Evolutionary conservation across 2,113 vertebrate genomes (phyloP).

Genomic region (Ammodytes marinus): DNA sequence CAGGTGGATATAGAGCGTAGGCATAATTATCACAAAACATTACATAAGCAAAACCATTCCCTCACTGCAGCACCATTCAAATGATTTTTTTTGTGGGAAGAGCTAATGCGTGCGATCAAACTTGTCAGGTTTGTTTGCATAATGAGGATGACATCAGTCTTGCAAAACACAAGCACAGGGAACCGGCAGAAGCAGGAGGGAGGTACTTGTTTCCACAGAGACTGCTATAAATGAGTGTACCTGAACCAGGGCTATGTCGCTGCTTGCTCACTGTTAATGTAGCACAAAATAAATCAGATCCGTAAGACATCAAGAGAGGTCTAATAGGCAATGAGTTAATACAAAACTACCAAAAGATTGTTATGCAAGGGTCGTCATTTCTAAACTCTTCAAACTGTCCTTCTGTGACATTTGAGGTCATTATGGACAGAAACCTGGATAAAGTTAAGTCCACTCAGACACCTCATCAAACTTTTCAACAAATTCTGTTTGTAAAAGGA

Average conservation of each 20-base stretch:
- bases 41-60: constrained; percentile 50
- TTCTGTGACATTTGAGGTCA: not conserved
- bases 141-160: constrained; percentile 69
- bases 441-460: constrained; percentile 1
- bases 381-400: not conserved
- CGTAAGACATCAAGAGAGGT: not conserved
- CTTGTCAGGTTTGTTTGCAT: constrained; percentile 68
- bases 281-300: constrained; percentile 42
- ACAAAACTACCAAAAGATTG: not conserved
- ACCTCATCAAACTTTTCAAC: constrained; percentile 19
- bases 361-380: not conserved
- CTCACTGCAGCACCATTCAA: constrained; percentile 44
- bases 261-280: constrained; percentile 24
- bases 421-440: not conserved
- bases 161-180: constrained; percentile 59
- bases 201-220: constrained; percentile 54
- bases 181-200: constrained; percentile 33
- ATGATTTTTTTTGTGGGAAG: constrained; percentile 36
- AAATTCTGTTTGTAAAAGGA: constrained; percentile 51
- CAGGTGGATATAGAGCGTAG: constrained; percentile 22
- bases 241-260: constrained; percentile 25
- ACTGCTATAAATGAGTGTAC: constrained; percentile 46
- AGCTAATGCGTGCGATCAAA: constrained; percentile 42
- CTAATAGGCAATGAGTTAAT: not conserved
- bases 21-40: constrained; percentile 33